Evolutionary conservation across 2,797 vertebrate genomes (phyloP), one percentile per base, ranked within the genome.

Genomic region (Pangasius djambal): DNA sequence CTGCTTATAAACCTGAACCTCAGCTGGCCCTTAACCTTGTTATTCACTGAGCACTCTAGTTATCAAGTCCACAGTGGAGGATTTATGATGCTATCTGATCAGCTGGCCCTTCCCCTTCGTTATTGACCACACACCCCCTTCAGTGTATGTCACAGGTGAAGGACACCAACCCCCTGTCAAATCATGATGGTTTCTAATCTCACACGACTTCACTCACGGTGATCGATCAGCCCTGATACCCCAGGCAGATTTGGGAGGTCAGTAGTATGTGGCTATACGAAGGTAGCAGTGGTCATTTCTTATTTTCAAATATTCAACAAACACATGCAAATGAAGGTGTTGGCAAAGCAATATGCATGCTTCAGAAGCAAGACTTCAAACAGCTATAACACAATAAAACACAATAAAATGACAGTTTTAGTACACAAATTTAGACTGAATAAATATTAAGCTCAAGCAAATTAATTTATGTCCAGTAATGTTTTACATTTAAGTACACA

Each of bases 281-380:
- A 16, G 28, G 0, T 67, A 67, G 28, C 28, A n/a, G 4, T 67
- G 25, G 8, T 18, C 9, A 70, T 34, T 70, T 52, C n/a, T 0
- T 55, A 9, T 69, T 90, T 90, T 88, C 70, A 40, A 83, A 75
- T 28, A 88, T 89, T 85, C 75, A 89, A 87, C 85, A 87, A 70
- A 85, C 78, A 67, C 65, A 70, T 87, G 74, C 85, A 89, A 87
- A 89, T 87, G 61, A 65, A 57, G 37, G 20, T 86, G 37, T 50
- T 69, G 70, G 72, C 44, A 74, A 86, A 83, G 50, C 40, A 83
- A 52, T 69, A 37, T 48, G 48, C 37, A 81, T 78, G 50, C 81
- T 18, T 86, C 82, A 48, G 16, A 40, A 74, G 72, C 77, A 22
- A 79, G 81, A 78, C 61, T 20, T 67, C 15, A 28, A 87, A 61